A percentile compares a stretch with the other conserved stretches of the same genome.
These are phyloP conservation scores for Homarus gammarus DNA, from an alignment of 2,888 invertebrate species.

Conservation along the genomic window DNA sequence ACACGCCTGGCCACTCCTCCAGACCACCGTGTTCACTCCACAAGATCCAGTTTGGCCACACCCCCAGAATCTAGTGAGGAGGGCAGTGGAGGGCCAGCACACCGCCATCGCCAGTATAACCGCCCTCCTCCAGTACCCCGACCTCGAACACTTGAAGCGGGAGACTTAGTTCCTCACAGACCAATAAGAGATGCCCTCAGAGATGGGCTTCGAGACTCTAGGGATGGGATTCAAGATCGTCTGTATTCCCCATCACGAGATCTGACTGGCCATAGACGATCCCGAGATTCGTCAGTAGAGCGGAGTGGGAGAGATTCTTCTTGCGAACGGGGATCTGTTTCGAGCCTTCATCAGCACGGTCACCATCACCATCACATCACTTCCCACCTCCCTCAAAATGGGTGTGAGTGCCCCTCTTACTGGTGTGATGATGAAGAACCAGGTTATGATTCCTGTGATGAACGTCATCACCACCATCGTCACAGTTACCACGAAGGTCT, in stretches of 20 bases:
- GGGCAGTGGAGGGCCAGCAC: constrained; percentile 18
- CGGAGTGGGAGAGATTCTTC: constrained; percentile 66
- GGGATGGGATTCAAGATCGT: constrained; percentile 52
- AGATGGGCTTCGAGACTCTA: constrained; percentile 47
- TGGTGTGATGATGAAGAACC: constrained; percentile 70
- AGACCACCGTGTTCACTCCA: constrained; percentile 61
- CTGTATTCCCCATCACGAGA: constrained; percentile 61
- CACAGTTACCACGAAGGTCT: constrained; percentile 76
- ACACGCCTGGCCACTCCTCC: constrained; percentile 75
- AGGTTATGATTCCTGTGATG: constrained; percentile 67
- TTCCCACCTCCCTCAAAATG: constrained; percentile 24
- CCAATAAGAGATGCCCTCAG: constrained; percentile 40
- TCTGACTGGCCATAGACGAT: constrained; percentile 36
- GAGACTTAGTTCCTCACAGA: constrained; percentile 57
- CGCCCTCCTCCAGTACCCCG: constrained; percentile 67
- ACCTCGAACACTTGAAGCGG: constrained; percentile 57
- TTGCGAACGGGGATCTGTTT: constrained; percentile 61
- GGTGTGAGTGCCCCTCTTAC: constrained; percentile 54
- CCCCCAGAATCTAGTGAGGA: constrained; percentile 63
- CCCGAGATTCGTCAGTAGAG: constrained; percentile 70
- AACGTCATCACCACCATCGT: constrained; percentile 63
- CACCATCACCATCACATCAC: constrained; percentile 51
- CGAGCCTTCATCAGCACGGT: constrained; percentile 56
- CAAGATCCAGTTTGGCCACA: constrained; percentile 47
- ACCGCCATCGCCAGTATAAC: constrained; percentile 55